Conservation (phyloP, 2,113 vertebrate species). For the Raja brachyura region DNA sequence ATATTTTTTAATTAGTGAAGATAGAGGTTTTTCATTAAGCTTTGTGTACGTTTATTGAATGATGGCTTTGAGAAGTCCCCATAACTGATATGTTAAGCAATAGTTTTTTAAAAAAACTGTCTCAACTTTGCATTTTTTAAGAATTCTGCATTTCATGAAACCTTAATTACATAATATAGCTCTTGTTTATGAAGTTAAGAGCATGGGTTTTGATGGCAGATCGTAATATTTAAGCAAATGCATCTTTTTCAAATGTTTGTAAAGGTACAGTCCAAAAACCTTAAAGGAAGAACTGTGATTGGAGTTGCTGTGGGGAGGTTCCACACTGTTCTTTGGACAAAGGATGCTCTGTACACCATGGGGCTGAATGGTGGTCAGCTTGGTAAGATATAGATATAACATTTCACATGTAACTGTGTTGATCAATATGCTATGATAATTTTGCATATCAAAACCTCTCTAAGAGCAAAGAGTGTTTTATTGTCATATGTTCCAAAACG, state of each 20-base stretch:
- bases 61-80: too few species aligned
- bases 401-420: not conserved
- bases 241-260: constrained; percentile 43
- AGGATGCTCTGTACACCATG: constrained; percentile 87
- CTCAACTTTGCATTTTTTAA: not conserved
- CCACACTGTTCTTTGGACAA: constrained; percentile 92
- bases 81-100: too few species aligned
- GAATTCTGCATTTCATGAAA: not conserved
- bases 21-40: not conserved
- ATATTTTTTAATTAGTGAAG: too few species aligned
- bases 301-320: constrained; percentile 92
- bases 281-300: constrained; percentile 80
- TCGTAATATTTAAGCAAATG: not conserved
- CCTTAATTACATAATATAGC: not conserved
- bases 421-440: not conserved
- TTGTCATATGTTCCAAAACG: too few species aligned
- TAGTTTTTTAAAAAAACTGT: too few species aligned
- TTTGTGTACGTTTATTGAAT: not conserved
- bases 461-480: too few species aligned
- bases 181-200: not conserved
- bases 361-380: constrained; percentile 93
- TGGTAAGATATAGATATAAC: constrained; percentile 60
- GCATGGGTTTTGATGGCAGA: not conserved
- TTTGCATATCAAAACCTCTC: not conserved
- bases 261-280: constrained; percentile 80